These are phyloP conservation scores for Yponomeuta malinellus DNA, from an alignment of 2,888 invertebrate genomes.

Conservation along the genomic window DNA sequence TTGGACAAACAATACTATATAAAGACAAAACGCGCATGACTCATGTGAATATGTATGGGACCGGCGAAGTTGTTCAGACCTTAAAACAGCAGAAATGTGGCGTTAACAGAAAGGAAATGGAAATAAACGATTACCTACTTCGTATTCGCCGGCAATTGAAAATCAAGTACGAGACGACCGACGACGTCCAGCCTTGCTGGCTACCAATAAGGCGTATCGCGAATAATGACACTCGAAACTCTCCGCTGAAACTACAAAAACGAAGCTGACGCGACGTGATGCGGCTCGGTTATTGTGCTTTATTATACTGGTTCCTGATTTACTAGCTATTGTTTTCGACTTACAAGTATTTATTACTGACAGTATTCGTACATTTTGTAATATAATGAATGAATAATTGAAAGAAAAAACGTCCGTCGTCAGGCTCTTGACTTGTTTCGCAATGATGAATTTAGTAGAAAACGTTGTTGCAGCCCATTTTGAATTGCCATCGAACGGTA, in stretches of 20 bases:
- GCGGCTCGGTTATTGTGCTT: neutral
- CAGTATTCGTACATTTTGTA: neutral
- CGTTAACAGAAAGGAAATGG: slow-evolving; percentile 12
- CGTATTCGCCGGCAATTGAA: slow-evolving; percentile 32
- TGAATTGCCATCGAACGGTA: neutral
- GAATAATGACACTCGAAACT: slow-evolving; percentile 29
- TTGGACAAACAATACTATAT: slow-evolving; percentile 30
- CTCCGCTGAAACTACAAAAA: slow-evolving; percentile 2
- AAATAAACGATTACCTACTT: neutral
- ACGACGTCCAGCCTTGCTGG: slow-evolving; percentile 20
- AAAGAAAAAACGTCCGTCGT: neutral
- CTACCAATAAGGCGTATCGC: slow-evolving; percentile 39
- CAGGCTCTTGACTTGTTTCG: slow-evolving; percentile 1
- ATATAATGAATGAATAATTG: slow-evolving; percentile 7
- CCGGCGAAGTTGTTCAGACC: slow-evolving; percentile 29
- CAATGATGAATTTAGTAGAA: slow-evolving; percentile 7
- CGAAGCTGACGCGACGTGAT: slow-evolving; percentile 7
- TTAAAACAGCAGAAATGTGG: slow-evolving; percentile 15
- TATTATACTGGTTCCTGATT: neutral
- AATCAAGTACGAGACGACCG: slow-evolving; percentile 33
- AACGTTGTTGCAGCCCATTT: neutral
- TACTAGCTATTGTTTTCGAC: slow-evolving; percentile 9
- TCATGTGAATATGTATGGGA: slow-evolving; percentile 36
- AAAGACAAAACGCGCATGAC: slow-evolving; percentile 28
- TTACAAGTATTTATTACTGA: slow-evolving; percentile 4